A percentile compares a stretch with the other conserved stretches of the same genome.
Conservation (phyloP, 2,797 vertebrate genomes). For the Sebastiscus albofasciatus region DNA sequence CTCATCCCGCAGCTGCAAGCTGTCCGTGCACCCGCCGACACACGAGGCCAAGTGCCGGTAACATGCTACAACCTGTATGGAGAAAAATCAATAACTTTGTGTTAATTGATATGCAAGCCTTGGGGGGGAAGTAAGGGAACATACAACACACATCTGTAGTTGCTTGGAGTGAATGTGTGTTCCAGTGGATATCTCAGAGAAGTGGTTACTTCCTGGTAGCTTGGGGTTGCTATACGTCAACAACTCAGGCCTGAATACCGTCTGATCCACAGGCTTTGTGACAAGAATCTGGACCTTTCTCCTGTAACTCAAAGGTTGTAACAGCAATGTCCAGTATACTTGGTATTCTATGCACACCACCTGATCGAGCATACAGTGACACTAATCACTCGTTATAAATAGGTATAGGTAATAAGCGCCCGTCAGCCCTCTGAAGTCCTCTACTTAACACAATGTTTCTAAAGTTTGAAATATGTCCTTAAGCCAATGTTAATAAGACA, state of each 20-base stretch:
- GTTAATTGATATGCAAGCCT: background rate
- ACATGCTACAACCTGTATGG: conserved; percentile 84
- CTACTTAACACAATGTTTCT: background rate
- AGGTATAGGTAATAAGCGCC: background rate
- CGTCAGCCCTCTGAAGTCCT: background rate
- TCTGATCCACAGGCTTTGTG: background rate
- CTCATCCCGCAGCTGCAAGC: conserved; percentile 79
- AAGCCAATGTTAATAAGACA: background rate
- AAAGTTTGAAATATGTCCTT: background rate
- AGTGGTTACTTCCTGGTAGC: background rate
- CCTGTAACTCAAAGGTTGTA: background rate
- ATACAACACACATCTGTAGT: background rate
- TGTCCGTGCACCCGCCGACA: conserved; percentile 83
- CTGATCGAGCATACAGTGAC: background rate
- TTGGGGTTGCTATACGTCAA: background rate
- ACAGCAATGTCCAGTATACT: background rate
- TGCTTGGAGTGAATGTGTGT: background rate
- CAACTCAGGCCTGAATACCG: background rate
- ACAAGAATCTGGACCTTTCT: background rate
- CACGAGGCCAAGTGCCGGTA: conserved; percentile 84
- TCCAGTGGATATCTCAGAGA: background rate
- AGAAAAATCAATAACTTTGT: background rate
- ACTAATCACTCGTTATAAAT: conserved; percentile 6
- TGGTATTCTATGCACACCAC: background rate
- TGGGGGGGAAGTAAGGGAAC: background rate